phyloP scores from a whole-genome alignment of 2,113 vertebrate genomes.

The Elephantulus edwardii region DNA sequence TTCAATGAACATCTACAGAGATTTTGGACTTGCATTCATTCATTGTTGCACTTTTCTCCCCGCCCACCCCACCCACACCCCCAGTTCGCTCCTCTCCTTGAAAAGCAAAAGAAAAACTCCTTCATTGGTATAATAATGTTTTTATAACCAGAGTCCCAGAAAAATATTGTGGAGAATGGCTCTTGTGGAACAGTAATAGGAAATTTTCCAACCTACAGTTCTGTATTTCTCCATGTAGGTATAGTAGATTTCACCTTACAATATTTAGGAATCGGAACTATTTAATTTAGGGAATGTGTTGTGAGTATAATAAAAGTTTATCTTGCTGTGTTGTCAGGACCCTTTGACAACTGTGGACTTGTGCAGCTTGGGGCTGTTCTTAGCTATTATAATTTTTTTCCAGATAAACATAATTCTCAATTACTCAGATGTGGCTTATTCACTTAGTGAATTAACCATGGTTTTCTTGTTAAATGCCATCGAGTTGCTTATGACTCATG shows the following conservation, averaged over 20 bases:
- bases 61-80: too few relatives aligned
- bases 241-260: neutral
- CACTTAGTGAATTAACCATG: constrained; percentile 9
- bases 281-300: constrained; percentile 35
- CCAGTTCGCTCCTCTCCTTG: too few relatives aligned
- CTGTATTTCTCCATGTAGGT: neutral
- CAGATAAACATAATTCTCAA: neutral
- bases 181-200: neutral
- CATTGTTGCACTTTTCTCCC: too few relatives aligned
- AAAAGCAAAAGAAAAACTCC: too few relatives aligned
- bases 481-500: too few relatives aligned
- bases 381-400: neutral
- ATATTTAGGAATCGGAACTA: neutral
- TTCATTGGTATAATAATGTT: too few relatives aligned
- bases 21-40: too few relatives aligned
- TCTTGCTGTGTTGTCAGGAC: neutral
- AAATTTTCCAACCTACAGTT: neutral
- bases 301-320: neutral
- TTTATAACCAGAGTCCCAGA: neutral
- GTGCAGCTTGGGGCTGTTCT: neutral
- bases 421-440: neutral
- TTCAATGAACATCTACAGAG: too few relatives aligned
- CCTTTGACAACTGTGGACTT: neutral
- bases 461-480: too few relatives aligned
- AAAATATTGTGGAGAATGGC: neutral